Base-by-base conservation (phyloP, 2,113 vertebrate species). In the Tetrao urogallus region DNA sequence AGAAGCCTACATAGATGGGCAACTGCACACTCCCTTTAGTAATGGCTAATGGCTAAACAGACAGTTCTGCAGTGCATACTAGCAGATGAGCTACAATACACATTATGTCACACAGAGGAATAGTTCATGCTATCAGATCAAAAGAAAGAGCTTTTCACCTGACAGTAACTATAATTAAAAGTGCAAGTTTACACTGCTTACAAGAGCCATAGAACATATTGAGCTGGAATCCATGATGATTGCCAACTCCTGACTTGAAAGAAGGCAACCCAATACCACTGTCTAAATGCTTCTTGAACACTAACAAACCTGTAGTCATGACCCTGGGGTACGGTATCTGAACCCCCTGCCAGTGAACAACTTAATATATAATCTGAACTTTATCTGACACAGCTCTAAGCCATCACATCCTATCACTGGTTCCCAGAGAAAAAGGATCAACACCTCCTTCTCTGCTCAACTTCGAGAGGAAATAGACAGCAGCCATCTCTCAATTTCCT, bases 21-120 rank as follows among this genome's bases (percentile, higher is more conserved):
- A 70, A 60, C 22, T 15, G 73, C 4, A 25, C 24, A 30, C 10
- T 15, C 11, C 2, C 42, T 32, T 32, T n/a, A 11, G 34, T 1
- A 2, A 57, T 2, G 4, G 57, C 30, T 1, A 2, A 57, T 2
- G 4, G 57, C 30, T 66, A 54, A 90, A 50, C 22, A 75, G 32
- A 2, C 3, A 4, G 50, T 13, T 57, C 30, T 15, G 34, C 58
- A 0, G 0, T 3, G 8, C 6, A 3, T 1, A 79, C 32, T 3
- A 1, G 5, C 0, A 61, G n/a, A 54, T 13, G 8, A 43, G 9
- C 48, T 5, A 36, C 17, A 5, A 17, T 22, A 54, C 13, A 40
- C 1, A 17, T 48, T 48, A 40, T 0, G 0, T 10, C 20, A 30
- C 28, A 3, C 42, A 30, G 82, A 82, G 36, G 11, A 0, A 1